phyloP scores from a whole-genome alignment of 2,113 vertebrate genomes.

The Desmodus rotundus region DNA sequence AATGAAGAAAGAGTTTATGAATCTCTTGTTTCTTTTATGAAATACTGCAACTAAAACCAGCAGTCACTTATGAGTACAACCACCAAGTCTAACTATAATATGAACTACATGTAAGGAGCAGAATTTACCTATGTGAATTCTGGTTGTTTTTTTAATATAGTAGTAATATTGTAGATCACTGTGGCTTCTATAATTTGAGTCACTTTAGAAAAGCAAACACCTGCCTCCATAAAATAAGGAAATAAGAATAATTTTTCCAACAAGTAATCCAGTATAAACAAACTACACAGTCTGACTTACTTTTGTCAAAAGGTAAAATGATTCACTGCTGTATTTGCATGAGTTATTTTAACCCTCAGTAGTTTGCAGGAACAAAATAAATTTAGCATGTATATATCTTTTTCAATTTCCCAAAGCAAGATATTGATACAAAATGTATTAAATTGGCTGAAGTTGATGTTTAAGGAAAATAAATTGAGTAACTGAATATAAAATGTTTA shows the following conservation, averaged over 20 bases:
- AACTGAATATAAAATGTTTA: not conserved
- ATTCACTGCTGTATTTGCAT: not conserved
- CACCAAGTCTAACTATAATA: not conserved
- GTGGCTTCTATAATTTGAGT: constrained; percentile 39
- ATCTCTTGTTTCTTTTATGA: not conserved
- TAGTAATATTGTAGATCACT: not conserved
- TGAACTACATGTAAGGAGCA: constrained; percentile 9
- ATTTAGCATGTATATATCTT: not conserved
- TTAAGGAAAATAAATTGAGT: not conserved
- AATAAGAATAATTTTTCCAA: constrained; percentile 19
- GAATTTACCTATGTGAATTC: constrained; percentile 45
- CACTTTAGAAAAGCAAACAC: constrained; percentile 22
- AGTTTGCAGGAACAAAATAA: not conserved
- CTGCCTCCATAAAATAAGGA: not conserved
- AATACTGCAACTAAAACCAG: constrained; percentile 20
- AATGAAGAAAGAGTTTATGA: not conserved
- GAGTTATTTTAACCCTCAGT: constrained; percentile 2
- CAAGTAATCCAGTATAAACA: constrained; percentile 11
- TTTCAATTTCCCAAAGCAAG: not conserved
- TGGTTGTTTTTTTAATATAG: constrained; percentile 20
- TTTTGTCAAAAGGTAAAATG: not conserved
- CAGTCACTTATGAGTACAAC: not conserved
- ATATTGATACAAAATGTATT: not conserved
- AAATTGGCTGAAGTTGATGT: not conserved
- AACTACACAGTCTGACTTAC: constrained; percentile 66